A percentile compares a stretch with the other conserved stretches of the same genome.
Conservation (phyloP, 2,113 vertebrate species). For the Otolemur garnettii region DNA sequence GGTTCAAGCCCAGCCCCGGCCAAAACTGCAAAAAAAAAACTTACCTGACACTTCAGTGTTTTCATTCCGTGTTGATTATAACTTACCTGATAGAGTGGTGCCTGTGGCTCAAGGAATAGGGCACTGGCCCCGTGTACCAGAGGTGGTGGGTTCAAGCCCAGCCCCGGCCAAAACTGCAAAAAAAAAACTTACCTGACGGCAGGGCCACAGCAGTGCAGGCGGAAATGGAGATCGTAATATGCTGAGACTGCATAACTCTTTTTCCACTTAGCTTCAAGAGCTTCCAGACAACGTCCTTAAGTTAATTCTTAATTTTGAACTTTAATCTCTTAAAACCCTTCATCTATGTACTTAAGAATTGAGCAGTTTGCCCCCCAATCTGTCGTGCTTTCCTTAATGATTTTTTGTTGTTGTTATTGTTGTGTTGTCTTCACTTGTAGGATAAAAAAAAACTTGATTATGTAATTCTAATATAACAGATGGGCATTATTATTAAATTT, state of each 20-base stretch:
- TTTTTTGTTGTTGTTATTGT: neutral
- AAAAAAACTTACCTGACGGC: neutral
- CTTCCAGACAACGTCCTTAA: neutral
- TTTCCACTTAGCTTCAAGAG: neutral
- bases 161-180: too few relatives aligned
- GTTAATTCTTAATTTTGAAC: conserved; percentile 58
- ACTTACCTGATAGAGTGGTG: neutral
- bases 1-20: too few relatives aligned
- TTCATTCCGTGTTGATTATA: neutral
- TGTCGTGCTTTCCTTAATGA: neutral
- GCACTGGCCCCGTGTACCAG: too few relatives aligned
- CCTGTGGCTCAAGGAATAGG: too few relatives aligned
- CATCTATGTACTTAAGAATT: neutral
- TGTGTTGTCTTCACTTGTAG: conserved; percentile 5
- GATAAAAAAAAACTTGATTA: neutral
- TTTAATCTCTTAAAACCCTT: conserved; percentile 7
- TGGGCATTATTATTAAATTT: neutral
- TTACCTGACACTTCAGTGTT: neutral
- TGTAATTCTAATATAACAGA: neutral
- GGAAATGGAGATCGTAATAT: neutral
- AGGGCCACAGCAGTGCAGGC: neutral
- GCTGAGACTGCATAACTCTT: neutral
- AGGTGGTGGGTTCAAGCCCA: too few relatives aligned
- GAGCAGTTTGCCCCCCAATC: neutral
- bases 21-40: too few relatives aligned